Conservation (phyloP, 2,797 vertebrate species). For the Dromococcyx pavoninus region DNA sequence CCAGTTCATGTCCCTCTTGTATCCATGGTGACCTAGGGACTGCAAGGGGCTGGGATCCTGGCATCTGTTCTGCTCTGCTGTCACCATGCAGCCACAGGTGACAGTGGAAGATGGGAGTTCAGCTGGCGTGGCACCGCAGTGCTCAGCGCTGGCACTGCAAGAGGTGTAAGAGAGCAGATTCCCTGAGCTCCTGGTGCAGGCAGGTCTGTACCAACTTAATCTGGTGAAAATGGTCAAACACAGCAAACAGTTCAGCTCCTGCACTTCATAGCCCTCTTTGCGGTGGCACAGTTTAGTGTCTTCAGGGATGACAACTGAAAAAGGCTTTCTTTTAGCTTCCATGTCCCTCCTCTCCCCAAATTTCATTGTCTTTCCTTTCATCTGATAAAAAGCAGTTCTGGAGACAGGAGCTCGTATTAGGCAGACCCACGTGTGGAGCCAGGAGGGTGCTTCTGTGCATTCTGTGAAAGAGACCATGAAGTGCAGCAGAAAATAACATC, state of each 20-base stretch:
- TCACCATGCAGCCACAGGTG: background rate
- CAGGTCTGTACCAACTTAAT: background rate
- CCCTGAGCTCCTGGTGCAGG: background rate
- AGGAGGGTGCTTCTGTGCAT: background rate
- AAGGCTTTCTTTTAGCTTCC: background rate
- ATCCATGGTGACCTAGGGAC: background rate
- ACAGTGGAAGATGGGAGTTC: background rate
- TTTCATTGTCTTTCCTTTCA: background rate
- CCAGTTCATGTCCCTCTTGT: accelerated
- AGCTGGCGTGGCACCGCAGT: background rate
- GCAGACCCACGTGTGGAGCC: background rate
- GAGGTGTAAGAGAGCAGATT: background rate
- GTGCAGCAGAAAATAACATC: background rate
- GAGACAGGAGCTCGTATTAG: background rate
- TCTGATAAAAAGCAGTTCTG: background rate
- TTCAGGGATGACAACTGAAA: background rate
- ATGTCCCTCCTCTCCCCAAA: background rate
- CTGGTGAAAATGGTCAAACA: background rate
- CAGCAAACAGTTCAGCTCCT: background rate
- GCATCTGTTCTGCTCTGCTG: background rate
- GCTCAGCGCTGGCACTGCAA: background rate
- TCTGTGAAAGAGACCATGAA: background rate
- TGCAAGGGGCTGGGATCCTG: background rate
- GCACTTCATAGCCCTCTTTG: background rate
- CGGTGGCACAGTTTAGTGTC: background rate